Conservation (phyloP, 92 coral and sea anemone genomes). For the Palythoa grandiflora region DNA sequence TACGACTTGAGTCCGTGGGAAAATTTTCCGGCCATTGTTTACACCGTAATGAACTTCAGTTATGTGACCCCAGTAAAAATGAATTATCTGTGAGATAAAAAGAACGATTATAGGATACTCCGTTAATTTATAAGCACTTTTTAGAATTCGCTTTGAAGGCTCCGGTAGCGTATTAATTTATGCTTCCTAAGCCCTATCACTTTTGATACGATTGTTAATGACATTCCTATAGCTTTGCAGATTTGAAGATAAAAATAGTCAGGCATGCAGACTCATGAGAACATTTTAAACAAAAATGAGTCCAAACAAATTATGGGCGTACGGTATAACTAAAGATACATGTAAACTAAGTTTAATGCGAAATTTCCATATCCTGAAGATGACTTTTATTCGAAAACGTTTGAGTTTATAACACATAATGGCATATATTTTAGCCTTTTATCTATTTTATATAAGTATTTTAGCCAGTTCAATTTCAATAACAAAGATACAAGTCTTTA, state of each 20-base stretch:
- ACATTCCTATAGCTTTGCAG: background rate
- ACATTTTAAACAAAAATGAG: background rate
- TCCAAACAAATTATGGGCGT: background rate
- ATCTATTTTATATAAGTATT: too few species aligned
- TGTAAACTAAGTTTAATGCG: background rate
- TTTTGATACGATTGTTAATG: background rate
- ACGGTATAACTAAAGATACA: background rate
- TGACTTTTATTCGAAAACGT: too few species aligned
- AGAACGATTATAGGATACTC: background rate
- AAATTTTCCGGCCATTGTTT: background rate
- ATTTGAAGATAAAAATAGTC: background rate
- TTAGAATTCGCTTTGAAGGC: background rate
- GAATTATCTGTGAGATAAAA: too few species aligned
- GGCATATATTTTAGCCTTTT: too few species aligned
- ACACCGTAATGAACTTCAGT: background rate
- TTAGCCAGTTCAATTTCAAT: too few species aligned
- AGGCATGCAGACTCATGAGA: background rate
- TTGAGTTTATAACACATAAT: too few species aligned
- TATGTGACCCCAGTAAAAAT: background rate
- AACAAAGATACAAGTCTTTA: background rate
- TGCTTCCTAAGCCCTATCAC: background rate
- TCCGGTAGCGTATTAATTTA: background rate
- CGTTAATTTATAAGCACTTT: background rate
- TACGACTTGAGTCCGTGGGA: slow-evolving; percentile 14
- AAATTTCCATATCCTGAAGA: too few species aligned